Conservation (phyloP, 1,140 invertebrate species). For the Leucophenga varia region DNA sequence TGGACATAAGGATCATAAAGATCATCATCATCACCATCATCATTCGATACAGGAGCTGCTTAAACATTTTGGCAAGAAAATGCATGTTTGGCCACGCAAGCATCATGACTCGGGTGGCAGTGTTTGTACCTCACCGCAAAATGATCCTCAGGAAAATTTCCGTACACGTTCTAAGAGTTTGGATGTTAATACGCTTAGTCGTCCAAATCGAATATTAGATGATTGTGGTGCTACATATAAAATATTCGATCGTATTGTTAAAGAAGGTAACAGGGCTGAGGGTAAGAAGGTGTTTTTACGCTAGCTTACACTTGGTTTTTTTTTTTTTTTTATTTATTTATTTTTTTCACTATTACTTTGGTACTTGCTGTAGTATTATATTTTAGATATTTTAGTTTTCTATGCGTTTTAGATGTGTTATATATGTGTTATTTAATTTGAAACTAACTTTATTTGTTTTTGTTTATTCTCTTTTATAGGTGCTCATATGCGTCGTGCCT, state of each 20-base stretch:
- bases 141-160: slow-evolving; percentile 65
- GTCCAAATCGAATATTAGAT: slow-evolving; percentile 57
- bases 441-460: background rate
- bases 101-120: slow-evolving; percentile 59
- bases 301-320: no score
- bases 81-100: slow-evolving; percentile 64
- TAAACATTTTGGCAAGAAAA: slow-evolving; percentile 69
- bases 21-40: slow-evolving; percentile 57
- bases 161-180: slow-evolving; percentile 74
- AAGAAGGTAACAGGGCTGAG: slow-evolving; percentile 78
- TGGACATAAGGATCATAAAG: slow-evolving; percentile 46
- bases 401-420: background rate
- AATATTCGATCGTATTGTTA: slow-evolving; percentile 77
- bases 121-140: slow-evolving; percentile 56
- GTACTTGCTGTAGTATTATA: slow-evolving; percentile 38
- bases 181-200: slow-evolving; percentile 64
- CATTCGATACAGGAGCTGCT: slow-evolving; percentile 73
- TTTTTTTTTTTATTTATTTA: no score
- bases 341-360: no score
- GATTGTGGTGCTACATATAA: slow-evolving; percentile 79
- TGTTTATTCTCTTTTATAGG: slow-evolving; percentile 58
- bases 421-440: no score
- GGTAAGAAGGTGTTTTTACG: no score
- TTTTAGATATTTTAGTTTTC: background rate
- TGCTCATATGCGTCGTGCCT: slow-evolving; percentile 70